Percentiles rank a stretch among this genome's conserved stretches.
These are phyloP conservation scores for Amiota mariae DNA, from an alignment of 2,888 invertebrate species.

Conservation along the genomic window DNA sequence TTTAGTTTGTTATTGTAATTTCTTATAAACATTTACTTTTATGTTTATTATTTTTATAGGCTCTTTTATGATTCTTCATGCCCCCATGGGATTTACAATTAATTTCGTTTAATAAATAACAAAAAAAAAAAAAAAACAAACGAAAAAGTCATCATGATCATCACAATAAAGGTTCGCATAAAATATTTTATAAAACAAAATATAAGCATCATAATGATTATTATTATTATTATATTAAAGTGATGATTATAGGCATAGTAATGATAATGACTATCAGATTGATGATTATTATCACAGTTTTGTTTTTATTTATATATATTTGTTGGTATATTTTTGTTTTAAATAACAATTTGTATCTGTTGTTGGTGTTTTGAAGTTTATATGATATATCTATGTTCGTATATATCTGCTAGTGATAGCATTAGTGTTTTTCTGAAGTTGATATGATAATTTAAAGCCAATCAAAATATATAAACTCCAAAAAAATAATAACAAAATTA, in stretches of 20 bases:
- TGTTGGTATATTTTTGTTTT: not conserved
- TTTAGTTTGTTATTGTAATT: not conserved
- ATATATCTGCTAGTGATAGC: not conserved
- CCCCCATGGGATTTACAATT: slow-evolving; percentile 2
- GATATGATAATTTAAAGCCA: slow-evolving; percentile 16
- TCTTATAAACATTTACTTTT: not conserved
- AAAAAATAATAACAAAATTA: not conserved
- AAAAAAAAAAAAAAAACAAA: too few species aligned
- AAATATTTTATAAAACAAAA: not conserved
- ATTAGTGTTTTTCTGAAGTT: not conserved
- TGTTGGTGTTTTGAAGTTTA: not conserved
- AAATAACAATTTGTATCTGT: not conserved
- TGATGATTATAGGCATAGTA: not conserved
- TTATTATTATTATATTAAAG: not conserved
- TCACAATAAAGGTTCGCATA: not conserved
- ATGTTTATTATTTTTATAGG: not conserved
- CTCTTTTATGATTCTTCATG: not conserved
- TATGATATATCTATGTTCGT: not conserved
- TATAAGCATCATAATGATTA: slow-evolving; percentile 4
- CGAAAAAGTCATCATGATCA: too few species aligned
- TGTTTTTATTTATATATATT: not conserved
- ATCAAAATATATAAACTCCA: not conserved
- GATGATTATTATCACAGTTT: not conserved
- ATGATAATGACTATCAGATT: not conserved
- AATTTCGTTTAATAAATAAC: not conserved